phyloP scores from a whole-genome alignment of 2,113 vertebrate genomes.

The Bujurquina vittata region DNA sequence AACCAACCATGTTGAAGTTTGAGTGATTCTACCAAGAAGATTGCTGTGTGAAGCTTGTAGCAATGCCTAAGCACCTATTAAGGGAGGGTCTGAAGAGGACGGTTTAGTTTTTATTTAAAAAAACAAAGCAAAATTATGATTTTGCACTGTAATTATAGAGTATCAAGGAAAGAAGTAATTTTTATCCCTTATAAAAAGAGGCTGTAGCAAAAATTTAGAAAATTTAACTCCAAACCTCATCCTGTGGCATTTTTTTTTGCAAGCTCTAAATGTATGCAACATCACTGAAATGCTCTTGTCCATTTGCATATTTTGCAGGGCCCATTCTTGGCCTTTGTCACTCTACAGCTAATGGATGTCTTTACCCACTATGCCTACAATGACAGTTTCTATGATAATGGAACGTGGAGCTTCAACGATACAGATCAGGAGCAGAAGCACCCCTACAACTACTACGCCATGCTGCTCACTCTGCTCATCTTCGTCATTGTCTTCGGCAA shows the following conservation, averaged over 20 bases:
- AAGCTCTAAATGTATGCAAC: neutral
- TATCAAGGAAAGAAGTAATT: neutral
- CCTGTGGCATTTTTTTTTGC: neutral
- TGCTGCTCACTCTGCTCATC: constrained; percentile 96
- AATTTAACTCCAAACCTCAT: neutral
- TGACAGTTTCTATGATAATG: constrained; percentile 83
- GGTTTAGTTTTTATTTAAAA: too few species aligned
- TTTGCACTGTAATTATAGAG: neutral
- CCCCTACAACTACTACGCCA: constrained; percentile 96
- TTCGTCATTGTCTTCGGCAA: constrained; percentile 97
- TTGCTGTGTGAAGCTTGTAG: too few species aligned
- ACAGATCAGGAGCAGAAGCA: constrained; percentile 80
- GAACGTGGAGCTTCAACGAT: constrained; percentile 84
- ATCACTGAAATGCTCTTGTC: neutral
- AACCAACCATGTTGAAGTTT: too few species aligned
- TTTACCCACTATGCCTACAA: constrained; percentile 90
- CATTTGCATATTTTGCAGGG: constrained; percentile 59
- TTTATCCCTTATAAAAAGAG: neutral
- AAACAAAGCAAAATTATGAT: too few species aligned
- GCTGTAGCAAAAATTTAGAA: neutral
- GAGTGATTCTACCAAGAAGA: too few species aligned
- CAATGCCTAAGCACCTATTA: too few species aligned
- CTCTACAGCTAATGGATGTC: constrained; percentile 88
- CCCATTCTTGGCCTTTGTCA: constrained; percentile 69
- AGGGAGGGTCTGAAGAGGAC: too few species aligned